These are phyloP conservation scores for Laterallus jamaicensis DNA, from an alignment of 2,113 vertebrate species.

Conservation along the genomic window DNA sequence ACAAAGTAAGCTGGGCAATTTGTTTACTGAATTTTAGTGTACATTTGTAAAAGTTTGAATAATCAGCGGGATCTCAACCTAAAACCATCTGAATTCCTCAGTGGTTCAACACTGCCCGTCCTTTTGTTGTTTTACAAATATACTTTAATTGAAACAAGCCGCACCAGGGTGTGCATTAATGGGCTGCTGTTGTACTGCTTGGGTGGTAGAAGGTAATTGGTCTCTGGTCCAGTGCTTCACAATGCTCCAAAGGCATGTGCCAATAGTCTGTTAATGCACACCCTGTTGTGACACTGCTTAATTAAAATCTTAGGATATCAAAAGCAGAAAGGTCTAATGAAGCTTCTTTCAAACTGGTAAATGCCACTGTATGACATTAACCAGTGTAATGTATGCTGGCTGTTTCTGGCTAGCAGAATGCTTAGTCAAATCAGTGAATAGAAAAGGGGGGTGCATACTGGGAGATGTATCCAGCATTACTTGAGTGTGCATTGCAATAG, in stretches of 20 bases:
- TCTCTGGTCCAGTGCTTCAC: constrained; percentile 58
- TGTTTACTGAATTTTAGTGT: constrained; percentile 22
- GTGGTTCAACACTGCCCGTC: not conserved
- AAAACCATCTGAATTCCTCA: constrained; percentile 11
- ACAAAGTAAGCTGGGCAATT: constrained; percentile 3
- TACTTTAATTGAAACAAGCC: constrained; percentile 51
- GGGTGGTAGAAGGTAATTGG: constrained; percentile 63
- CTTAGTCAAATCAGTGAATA: not conserved
- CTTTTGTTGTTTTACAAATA: constrained; percentile 16
- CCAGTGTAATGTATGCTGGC: not conserved
- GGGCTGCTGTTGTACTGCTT: constrained; percentile 16
- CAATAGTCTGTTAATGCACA: constrained; percentile 20
- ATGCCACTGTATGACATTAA: not conserved
- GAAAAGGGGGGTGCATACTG: not conserved
- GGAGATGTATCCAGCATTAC: not conserved
- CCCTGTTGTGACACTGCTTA: constrained; percentile 64
- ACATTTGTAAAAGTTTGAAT: constrained; percentile 1
- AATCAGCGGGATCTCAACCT: constrained; percentile 9
- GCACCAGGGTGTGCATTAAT: constrained; percentile 48
- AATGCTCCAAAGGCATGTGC: constrained; percentile 48
- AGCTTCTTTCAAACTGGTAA: constrained; percentile 30
- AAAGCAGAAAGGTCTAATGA: constrained; percentile 31
- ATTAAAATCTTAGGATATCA: constrained; percentile 59
- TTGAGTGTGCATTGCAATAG: not conserved
- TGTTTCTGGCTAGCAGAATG: not conserved